Evolutionary conservation across 2,113 vertebrate genomes (phyloP).

Genomic region (Chlorodrepanis virens): DNA sequence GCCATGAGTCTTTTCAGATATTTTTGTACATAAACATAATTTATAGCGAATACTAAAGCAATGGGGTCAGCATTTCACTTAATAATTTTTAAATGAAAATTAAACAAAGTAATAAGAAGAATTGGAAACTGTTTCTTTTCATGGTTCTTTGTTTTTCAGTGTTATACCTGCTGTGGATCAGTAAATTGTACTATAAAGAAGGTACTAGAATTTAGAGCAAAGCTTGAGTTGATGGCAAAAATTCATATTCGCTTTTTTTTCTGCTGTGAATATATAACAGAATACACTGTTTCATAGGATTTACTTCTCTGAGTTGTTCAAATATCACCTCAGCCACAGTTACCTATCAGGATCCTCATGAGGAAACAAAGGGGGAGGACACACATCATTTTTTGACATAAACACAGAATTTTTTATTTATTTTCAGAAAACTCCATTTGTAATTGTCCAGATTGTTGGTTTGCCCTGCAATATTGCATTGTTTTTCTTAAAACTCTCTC

Average conservation of each 20-base stretch:
- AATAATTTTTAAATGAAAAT: neutral
- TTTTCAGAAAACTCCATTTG: neutral
- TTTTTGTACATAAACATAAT: neutral
- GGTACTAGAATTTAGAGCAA: neutral
- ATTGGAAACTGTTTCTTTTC: neutral
- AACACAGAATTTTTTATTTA: neutral
- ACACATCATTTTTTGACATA: neutral
- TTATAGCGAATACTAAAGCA: neutral
- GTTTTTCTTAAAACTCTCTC: neutral
- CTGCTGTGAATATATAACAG: neutral
- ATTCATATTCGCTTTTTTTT: neutral
- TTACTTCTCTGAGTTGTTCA: neutral
- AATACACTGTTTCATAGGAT: neutral
- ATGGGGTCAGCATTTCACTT: rapidly evolving
- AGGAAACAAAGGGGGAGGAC: neutral
- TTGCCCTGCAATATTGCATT: neutral
- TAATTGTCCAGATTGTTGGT: neutral
- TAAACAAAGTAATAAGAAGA: neutral
- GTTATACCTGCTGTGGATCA: neutral
- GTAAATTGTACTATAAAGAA: neutral
- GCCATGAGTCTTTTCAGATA: rapidly evolving
- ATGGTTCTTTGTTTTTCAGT: neutral
- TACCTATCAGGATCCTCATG: neutral
- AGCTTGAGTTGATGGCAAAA: neutral
- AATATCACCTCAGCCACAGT: neutral